These are phyloP conservation scores for Hippocampus abdominalis DNA, from an alignment of 2,113 vertebrate genomes.

Conservation along the genomic window DNA sequence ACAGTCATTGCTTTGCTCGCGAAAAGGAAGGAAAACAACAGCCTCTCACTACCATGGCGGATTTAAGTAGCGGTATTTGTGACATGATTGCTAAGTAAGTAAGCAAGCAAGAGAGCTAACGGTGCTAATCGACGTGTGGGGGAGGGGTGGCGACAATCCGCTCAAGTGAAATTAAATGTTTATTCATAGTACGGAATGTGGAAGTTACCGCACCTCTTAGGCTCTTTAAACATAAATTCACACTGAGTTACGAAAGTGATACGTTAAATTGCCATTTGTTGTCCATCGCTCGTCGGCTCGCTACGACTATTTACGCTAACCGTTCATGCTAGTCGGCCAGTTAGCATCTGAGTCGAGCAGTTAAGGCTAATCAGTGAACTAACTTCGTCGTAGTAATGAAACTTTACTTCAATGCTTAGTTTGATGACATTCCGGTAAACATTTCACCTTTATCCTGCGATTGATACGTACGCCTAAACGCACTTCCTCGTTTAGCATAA, in stretches of 20 bases:
- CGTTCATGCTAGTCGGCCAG: neutral
- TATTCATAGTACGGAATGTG: neutral
- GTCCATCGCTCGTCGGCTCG: neutral
- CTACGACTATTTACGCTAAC: neutral
- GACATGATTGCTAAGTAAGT: slow-evolving; percentile 80
- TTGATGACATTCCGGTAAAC: neutral
- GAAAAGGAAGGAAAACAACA: slow-evolving; percentile 81
- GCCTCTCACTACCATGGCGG: slow-evolving; percentile 64
- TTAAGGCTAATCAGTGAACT: neutral
- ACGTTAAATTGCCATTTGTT: neutral
- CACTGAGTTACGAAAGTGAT: neutral
- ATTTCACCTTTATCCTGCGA: neutral
- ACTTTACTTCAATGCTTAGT: neutral
- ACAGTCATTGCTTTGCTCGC: slow-evolving; percentile 84
- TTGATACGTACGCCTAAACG: neutral
- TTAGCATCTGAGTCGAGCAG: neutral
- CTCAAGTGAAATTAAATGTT: neutral
- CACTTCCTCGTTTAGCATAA: neutral
- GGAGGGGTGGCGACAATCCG: neutral
- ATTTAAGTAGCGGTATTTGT: slow-evolving; percentile 75
- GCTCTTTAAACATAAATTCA: neutral
- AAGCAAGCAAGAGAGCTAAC: slow-evolving; percentile 35
- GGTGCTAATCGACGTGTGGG: slow-evolving; percentile 13
- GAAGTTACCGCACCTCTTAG: neutral
- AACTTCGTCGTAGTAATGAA: neutral